Base-by-base conservation (phyloP, 1,140 invertebrate genomes). In the Arion vulgaris region DNA sequence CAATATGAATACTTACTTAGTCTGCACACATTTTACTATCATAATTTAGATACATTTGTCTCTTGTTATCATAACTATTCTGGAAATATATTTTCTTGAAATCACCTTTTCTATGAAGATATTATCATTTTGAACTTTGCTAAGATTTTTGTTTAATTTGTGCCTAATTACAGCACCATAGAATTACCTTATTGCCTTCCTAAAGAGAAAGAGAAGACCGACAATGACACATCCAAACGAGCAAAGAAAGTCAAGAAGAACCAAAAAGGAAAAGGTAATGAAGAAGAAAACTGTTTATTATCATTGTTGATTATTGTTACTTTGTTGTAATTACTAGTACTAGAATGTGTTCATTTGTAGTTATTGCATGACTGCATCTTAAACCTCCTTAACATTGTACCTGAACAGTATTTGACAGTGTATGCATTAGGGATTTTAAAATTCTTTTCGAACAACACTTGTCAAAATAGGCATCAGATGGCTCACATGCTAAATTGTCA, bases 181-280 rank as follows among this genome's bases (percentile, higher is more conserved):
- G 89, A 89, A 57, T 81, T 90, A 62, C 87, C 87, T 17, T 90
- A 90, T 81, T 85, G 83, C 45, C 81, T 87, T 36, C 82, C 82
- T 17, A 84, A 84, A 71, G 83, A 86, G 36, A 86, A 86, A 45
- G 71, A 83, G 28, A 77, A 80, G 77, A 78, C 76, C 15, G 80
- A 83, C 38, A 51, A 34, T 28, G 74, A 83, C 5, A 34, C 73
- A 41, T n/a, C n/a, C 23, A 81, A 83, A 45, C 82, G 81, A 66
- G 36, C 45, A 49, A 85, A 85, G 84, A 86, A 73, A 68, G 26
- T 71, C 81, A 69, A 83, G 69, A 85, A 81, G 34, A 39, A 1
- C 32, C 32, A 49, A n/a, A 78, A 66, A 39, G 53, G 2, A 11
- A 78, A 51, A 75, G 73, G 73, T 75, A n/a, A 51, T 9, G 17